Evolutionary conservation across 2,113 vertebrate genomes (phyloP).

Genomic region (Takifugu flavidus): DNA sequence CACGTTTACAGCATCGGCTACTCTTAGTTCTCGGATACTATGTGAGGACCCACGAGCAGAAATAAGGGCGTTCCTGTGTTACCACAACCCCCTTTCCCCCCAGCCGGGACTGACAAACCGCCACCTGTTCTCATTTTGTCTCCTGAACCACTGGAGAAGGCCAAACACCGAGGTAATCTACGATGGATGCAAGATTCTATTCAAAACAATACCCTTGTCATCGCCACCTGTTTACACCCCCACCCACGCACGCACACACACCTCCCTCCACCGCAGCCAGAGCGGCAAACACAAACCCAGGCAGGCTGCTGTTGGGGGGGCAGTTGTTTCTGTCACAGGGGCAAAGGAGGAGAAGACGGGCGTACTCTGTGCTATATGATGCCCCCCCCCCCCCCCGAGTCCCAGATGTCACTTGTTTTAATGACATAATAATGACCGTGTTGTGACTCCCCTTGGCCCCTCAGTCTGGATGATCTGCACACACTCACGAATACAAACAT

Average conservation of each 20-base stretch:
- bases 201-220: constrained; percentile 69
- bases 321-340: constrained; percentile 57
- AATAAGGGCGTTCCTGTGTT: too few relatives aligned
- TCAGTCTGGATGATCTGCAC: constrained; percentile 14
- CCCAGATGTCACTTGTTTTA: constrained; percentile 68
- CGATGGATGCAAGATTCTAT: constrained; percentile 64
- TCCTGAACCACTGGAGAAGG: constrained; percentile 61
- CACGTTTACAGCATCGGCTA: too few relatives aligned
- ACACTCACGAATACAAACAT: constrained; percentile 18
- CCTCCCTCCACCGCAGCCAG: not conserved
- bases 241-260: not conserved
- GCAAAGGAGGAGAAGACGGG: constrained; percentile 39
- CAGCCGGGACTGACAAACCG: constrained; percentile 52
- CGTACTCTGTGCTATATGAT: constrained; percentile 42
- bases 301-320: constrained; percentile 46
- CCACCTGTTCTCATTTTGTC: constrained; percentile 72
- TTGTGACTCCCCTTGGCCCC: constrained; percentile 52
- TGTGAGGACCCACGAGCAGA: too few relatives aligned
- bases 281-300: constrained; percentile 7
- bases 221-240: constrained; percentile 72
- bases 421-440: constrained; percentile 59
- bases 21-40: too few relatives aligned
- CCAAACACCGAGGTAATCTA: constrained; percentile 64
- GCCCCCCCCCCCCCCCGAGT: constrained; percentile 47
- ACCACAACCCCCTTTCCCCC: constrained; percentile 15